Percentiles rank a stretch among this genome's conserved stretches.
phyloP scores from a whole-genome alignment of 37 sponge, comb jelly and placozoan species.

The Diacarnus erythraeanus region DNA sequence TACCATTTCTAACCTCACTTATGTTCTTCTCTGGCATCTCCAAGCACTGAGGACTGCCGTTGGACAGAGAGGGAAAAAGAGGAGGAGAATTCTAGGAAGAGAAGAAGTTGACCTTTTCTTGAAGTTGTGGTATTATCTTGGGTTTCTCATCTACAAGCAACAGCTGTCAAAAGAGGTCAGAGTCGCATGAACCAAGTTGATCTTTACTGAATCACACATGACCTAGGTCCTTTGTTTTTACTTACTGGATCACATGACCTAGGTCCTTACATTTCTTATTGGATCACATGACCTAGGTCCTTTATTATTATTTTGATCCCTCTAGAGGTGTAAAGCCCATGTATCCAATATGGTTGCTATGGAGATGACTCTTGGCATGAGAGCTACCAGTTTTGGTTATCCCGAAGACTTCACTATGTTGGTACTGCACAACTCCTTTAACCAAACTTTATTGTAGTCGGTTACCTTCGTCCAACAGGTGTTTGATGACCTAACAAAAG shows the following conservation, averaged over 20 bases:
- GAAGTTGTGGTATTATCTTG: conserved; percentile 7
- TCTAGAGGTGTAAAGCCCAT: neutral
- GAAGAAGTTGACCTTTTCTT: conserved; percentile 3
- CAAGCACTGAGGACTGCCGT: neutral
- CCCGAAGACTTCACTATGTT: neutral
- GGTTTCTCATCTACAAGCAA: neutral
- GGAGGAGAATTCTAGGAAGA: too few relatives aligned
- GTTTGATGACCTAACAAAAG: neutral
- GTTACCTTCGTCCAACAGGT: neutral
- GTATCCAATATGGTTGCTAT: conserved; percentile 18
- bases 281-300: too few relatives aligned
- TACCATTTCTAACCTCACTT: neutral
- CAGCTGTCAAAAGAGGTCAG: neutral
- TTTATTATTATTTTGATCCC: neutral
- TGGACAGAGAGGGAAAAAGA: conserved; percentile 1
- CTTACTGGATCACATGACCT: too few relatives aligned
- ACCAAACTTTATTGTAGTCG: too few relatives aligned
- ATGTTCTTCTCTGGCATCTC: conserved; percentile 8
- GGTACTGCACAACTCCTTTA: too few relatives aligned
- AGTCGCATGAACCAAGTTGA: neutral
- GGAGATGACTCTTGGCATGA: conserved; percentile 9
- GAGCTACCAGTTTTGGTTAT: neutral
- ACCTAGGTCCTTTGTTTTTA: too few relatives aligned
- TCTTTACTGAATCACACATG: too few relatives aligned
- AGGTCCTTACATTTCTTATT: too few relatives aligned